A percentile compares a stretch with the other conserved stretches of the same genome.
Evolutionary conservation across 2,113 vertebrate genomes (phyloP).

Genomic region (Gobio gobio): DNA sequence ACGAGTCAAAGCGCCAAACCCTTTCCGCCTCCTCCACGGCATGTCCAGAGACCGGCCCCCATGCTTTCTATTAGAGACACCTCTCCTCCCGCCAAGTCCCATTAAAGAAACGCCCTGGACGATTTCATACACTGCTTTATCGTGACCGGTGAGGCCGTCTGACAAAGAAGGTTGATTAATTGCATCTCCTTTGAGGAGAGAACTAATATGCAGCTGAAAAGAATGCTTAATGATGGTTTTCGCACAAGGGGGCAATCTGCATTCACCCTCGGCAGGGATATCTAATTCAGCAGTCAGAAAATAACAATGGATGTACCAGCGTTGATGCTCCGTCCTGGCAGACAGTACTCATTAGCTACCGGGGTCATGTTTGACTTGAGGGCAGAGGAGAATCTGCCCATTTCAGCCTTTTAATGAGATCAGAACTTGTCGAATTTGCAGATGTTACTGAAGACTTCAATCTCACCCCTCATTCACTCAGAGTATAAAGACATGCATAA

Average conservation of each 20-base stretch:
- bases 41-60: slow-evolving; percentile 14
- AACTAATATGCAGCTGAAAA: slow-evolving; percentile 52
- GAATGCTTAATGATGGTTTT: slow-evolving; percentile 51
- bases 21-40: slow-evolving; percentile 1
- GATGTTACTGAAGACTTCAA: neutral
- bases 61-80: slow-evolving; percentile 38
- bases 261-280: slow-evolving; percentile 43
- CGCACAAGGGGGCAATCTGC: slow-evolving; percentile 50
- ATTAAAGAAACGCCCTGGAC: slow-evolving; percentile 36
- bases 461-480: neutral
- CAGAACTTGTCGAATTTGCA: slow-evolving; percentile 32
- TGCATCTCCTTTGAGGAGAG: slow-evolving; percentile 54
- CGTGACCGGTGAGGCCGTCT: slow-evolving; percentile 41
- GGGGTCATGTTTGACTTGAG: slow-evolving; percentile 45
- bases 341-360: slow-evolving; percentile 47
- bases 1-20: neutral
- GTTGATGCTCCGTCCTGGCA: slow-evolving; percentile 24
- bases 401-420: slow-evolving; percentile 43
- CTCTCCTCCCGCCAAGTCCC: slow-evolving; percentile 22
- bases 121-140: slow-evolving; percentile 43
- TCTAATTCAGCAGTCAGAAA: slow-evolving; percentile 53
- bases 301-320: slow-evolving; percentile 46
- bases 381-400: neutral
- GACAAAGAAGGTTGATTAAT: slow-evolving; percentile 60
- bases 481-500: neutral